phyloP scores from a whole-genome alignment of 2,113 vertebrate genomes.

The Eonycteris spelaea region DNA sequence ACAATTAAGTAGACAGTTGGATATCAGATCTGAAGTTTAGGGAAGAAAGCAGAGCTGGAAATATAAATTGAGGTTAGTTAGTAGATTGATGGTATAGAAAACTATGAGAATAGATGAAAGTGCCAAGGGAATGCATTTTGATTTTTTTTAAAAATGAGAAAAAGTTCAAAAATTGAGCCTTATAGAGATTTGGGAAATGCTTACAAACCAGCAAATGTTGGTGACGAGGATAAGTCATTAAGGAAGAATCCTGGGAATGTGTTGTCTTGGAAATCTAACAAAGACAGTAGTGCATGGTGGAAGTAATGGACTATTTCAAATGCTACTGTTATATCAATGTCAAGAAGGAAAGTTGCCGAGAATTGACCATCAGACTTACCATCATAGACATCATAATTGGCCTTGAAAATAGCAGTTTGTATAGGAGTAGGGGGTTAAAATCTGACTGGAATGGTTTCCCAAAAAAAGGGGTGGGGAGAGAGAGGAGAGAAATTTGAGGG shows the following conservation, averaged over 20 bases:
- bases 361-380: not conserved
- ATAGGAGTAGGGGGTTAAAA: not conserved
- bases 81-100: not conserved
- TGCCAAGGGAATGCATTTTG: not conserved
- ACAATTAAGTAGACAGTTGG: not conserved
- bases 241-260: not conserved
- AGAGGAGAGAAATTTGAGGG: not conserved
- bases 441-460: not conserved
- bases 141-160: not conserved
- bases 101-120: not conserved
- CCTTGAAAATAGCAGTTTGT: not conserved
- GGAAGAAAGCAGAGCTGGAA: not conserved
- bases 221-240: not conserved
- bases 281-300: not conserved
- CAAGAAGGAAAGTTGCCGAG: not conserved
- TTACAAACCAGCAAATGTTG: not conserved
- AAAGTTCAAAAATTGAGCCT: not conserved
- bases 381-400: not conserved
- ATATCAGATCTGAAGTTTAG: not conserved
- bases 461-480: not conserved
- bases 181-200: not conserved
- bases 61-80: not conserved
- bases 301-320: not conserved
- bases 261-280: not conserved
- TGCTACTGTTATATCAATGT: not conserved